These are phyloP conservation scores for Resseliella maxima DNA, from an alignment of 2,888 invertebrate genomes.

Conservation along the genomic window DNA sequence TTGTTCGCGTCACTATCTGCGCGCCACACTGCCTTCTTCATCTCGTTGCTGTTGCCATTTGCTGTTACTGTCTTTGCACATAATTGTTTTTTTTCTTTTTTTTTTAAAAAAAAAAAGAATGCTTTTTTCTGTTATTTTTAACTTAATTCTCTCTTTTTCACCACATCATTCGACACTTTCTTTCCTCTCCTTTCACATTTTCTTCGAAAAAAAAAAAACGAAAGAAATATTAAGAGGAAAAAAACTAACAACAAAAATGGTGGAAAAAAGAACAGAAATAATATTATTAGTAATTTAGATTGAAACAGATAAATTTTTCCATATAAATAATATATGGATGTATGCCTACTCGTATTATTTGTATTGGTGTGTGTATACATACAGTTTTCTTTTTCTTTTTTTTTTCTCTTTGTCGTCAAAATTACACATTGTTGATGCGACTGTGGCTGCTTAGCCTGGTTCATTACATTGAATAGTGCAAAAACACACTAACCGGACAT, in stretches of 20 bases:
- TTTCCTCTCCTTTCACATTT: slow-evolving; percentile 42
- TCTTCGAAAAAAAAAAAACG: background rate
- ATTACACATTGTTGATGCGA: background rate
- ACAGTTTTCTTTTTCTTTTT: background rate
- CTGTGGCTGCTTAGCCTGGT: background rate
- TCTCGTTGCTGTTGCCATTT: background rate
- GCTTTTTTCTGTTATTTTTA: background rate
- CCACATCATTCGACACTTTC: slow-evolving; percentile 18
- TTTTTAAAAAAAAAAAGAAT: no score
- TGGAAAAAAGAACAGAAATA: background rate
- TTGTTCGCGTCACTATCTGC: background rate
- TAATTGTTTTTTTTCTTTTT: background rate
- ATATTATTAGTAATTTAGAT: slow-evolving; percentile 45
- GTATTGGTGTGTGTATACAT: background rate
- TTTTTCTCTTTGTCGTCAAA: background rate
- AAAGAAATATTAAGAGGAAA: no score
- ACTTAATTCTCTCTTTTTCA: background rate
- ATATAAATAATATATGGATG: background rate
- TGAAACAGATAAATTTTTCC: slow-evolving; percentile 40
- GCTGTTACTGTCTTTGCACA: background rate
- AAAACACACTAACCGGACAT: slow-evolving; percentile 17
- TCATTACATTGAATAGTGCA: no score
- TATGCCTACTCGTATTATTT: background rate
- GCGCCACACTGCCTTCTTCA: background rate
- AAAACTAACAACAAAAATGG: background rate